Conservation (phyloP, 2,888 invertebrate species). For the Nomada flava region DNA sequence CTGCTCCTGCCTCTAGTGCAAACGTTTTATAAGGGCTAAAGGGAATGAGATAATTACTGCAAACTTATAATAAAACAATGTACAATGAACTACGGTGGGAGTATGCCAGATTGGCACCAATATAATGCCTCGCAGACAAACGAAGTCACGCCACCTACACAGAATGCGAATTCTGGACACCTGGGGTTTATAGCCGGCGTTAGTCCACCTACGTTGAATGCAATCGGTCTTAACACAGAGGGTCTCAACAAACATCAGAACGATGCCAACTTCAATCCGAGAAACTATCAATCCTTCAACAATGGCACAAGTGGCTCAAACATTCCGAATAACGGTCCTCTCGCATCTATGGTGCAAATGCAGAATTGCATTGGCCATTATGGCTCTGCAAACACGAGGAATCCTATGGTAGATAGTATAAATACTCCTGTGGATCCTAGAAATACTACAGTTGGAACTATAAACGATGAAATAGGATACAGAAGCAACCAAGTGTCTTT, state of each 20-base stretch:
- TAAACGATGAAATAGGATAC: slow-evolving; percentile 75
- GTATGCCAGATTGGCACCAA: slow-evolving; percentile 83
- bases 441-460: slow-evolving; percentile 58
- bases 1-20: slow-evolving; percentile 51
- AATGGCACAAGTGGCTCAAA: slow-evolving; percentile 61
- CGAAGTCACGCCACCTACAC: slow-evolving; percentile 71
- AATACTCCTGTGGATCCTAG: slow-evolving; percentile 70
- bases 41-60: slow-evolving; percentile 49
- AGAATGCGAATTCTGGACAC: slow-evolving; percentile 77
- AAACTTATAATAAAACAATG: slow-evolving; percentile 74
- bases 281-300: slow-evolving; percentile 69
- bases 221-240: slow-evolving; percentile 71
- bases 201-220: slow-evolving; percentile 73
- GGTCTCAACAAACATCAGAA: slow-evolving; percentile 75
- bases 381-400: slow-evolving; percentile 70
- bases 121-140: slow-evolving; percentile 79
- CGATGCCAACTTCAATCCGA: slow-evolving; percentile 68
- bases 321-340: slow-evolving; percentile 63
- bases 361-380: slow-evolving; percentile 77
- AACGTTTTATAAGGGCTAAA: slow-evolving; percentile 20
- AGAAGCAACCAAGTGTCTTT: slow-evolving; percentile 74
- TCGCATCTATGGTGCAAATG: slow-evolving; percentile 76
- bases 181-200: slow-evolving; percentile 74
- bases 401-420: slow-evolving; percentile 74
- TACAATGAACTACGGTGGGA: slow-evolving; percentile 83